Evolutionary conservation across 2,113 vertebrate genomes (phyloP).

Genomic region (Lepisosteus osseus): DNA sequence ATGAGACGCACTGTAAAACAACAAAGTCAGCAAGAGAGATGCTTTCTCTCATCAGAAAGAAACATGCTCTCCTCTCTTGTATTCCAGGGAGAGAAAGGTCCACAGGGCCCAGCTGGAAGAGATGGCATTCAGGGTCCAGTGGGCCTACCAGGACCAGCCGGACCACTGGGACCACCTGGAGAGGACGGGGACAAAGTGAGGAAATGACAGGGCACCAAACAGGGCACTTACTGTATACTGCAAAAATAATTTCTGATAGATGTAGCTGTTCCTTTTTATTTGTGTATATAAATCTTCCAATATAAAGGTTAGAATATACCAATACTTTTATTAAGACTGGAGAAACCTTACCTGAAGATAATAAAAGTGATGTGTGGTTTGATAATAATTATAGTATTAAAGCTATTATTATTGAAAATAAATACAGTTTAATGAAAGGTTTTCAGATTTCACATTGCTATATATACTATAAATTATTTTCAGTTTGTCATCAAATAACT

Average conservation of each 20-base stretch:
- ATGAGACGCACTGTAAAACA: too few species aligned
- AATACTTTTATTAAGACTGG: too few species aligned
- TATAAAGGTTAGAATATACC: neutral
- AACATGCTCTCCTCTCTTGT: neutral
- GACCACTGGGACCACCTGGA: constrained; percentile 89
- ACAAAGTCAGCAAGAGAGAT: too few species aligned
- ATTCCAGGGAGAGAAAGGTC: constrained; percentile 91
- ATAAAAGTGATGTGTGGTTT: too few species aligned
- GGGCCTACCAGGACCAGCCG: constrained; percentile 91
- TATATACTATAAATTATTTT: too few species aligned
- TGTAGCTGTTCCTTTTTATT: neutral
- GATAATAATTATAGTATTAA: too few species aligned
- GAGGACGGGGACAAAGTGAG: constrained; percentile 96
- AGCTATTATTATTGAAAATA: too few species aligned
- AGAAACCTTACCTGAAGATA: too few species aligned
- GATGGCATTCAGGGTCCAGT: constrained; percentile 96
- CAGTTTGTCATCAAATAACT: too few species aligned
- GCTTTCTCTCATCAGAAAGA: neutral
- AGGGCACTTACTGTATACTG: too few species aligned
- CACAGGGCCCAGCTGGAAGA: constrained; percentile 91
- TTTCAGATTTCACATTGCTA: too few species aligned
- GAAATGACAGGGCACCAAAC: neutral
- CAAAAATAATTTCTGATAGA: neutral
- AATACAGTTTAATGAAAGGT: too few species aligned
- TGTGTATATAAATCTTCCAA: neutral